Percentiles rank a stretch among this genome's conserved stretches.
phyloP scores from a whole-genome alignment of 2,888 invertebrate genomes.

The Pocota personata region DNA sequence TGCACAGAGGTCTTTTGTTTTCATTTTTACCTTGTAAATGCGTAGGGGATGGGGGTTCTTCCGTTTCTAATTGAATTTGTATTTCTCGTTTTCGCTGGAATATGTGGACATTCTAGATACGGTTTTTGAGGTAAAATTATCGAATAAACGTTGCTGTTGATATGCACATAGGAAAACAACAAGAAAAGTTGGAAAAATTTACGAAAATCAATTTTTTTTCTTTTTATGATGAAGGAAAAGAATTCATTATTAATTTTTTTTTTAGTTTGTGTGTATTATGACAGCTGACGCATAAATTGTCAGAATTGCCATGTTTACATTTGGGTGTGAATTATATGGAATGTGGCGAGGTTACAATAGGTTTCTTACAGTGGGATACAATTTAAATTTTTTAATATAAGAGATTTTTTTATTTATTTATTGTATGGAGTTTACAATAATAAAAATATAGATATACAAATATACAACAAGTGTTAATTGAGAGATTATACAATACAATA shows the following conservation, averaged over 20 bases:
- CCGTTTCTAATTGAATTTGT: conserved; percentile 5
- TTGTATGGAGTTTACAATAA: no score
- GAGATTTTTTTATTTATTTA: no score
- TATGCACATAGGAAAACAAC: not conserved
- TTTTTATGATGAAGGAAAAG: conserved; percentile 6
- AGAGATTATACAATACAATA: no score
- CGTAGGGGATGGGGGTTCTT: conserved; percentile 8
- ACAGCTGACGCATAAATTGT: conserved; percentile 45
- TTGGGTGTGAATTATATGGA: conserved; percentile 8
- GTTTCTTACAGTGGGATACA: conserved; percentile 12
- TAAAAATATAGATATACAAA: no score
- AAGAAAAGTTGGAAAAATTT: not conserved
- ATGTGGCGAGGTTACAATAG: conserved; percentile 23
- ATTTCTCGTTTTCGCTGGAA: not conserved
- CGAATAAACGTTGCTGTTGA: not conserved
- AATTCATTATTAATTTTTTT: conserved; percentile 35
- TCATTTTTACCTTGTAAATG: conserved; percentile 41
- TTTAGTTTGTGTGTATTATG: conserved; percentile 44
- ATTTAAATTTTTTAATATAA: not conserved
- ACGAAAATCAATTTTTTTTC: conserved; percentile 54
- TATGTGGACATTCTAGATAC: conserved; percentile 22
- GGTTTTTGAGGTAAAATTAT: not conserved
- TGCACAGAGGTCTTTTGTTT: conserved; percentile 50
- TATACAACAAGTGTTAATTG: no score
- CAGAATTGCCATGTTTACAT: conserved; percentile 24